Percentiles rank a stretch among this genome's conserved stretches.
Evolutionary conservation across 2,113 vertebrate species (phyloP).

Genomic region (Sorex araneus): DNA sequence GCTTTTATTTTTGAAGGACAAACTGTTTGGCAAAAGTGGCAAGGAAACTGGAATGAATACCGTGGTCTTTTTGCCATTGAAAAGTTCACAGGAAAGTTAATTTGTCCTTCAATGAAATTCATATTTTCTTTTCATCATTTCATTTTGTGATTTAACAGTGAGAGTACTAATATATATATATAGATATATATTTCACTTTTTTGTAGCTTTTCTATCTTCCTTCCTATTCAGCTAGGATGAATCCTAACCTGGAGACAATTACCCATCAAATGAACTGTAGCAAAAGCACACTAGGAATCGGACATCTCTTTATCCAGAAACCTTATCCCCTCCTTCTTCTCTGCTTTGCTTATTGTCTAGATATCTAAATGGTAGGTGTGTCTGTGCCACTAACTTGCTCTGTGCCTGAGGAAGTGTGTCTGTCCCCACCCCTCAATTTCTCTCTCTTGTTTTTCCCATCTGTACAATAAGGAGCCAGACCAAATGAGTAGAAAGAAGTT

Average conservation of each 20-base stretch:
- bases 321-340: slow-evolving; percentile 6
- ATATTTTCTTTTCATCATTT: slow-evolving; percentile 20
- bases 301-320: slow-evolving; percentile 10
- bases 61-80: slow-evolving; percentile 22
- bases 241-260: slow-evolving; percentile 42
- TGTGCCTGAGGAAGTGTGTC: background rate
- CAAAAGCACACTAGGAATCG: slow-evolving; percentile 49
- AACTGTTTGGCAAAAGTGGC: background rate
- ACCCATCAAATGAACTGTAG: slow-evolving; percentile 18
- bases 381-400: background rate
- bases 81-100: background rate
- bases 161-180: slow-evolving; percentile 32
- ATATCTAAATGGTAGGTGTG: background rate
- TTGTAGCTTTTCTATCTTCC: slow-evolving; percentile 37
- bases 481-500: background rate
- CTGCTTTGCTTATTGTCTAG: slow-evolving; percentile 18
- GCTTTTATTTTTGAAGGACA: slow-evolving; percentile 53
- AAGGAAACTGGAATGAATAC: background rate
- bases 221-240: slow-evolving; percentile 20
- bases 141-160: slow-evolving; percentile 56
- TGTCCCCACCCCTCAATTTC: background rate
- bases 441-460: background rate
- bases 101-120: slow-evolving; percentile 1
- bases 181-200: slow-evolving; percentile 54
- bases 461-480: background rate